Evolutionary conservation across 2,113 vertebrate genomes (phyloP), one percentile per base, ranked within the genome.

Genomic region (Anas platyrhynchos): DNA sequence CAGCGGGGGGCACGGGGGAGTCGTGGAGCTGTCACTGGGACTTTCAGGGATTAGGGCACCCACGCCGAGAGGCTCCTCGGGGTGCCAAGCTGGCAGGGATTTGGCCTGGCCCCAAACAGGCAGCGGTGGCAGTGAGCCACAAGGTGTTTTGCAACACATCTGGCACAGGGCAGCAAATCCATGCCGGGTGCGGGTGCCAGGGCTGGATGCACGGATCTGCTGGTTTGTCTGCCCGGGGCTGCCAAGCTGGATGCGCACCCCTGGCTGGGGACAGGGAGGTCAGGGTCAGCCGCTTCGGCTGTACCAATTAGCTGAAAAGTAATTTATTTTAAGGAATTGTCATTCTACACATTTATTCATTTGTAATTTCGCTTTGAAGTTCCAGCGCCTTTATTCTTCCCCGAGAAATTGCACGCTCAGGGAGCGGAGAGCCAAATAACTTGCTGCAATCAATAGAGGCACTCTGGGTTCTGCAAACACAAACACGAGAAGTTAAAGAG

Each of bases 111-210:
- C 59, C 58, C 48, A 77, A 29, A 36, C 14, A 2, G 0, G 5
- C 52, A 34, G 7, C 8, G 2, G 55, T 0, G 0, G 23, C 36
- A 32, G 11, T 5, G 59, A 26, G 5, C 1, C 3, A 13, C 7
- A 10, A 63, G 1, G 63, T 13, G n/a, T 34, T 91, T 50, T 55
- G 27, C 62, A 48, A 5, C 0, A 0, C 43, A 18, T 34, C 43
- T 61, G 62, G 54, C 34, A 27, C 5, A 13, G 38, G 25, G 29
- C 0, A 0, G 74, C 26, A 58, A 18, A 63, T 12, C n/a, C 0
- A 3, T 13, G 43, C 73, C 48, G 80, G 21, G 13, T 52, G 50
- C 13, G n/a, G 25, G 10, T 27, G 25, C 16, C 26, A 14, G 26
- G 48, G 46, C n/a, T 71, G 68, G 46, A 16, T 34, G 23, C 25